A percentile compares a stretch with the other conserved stretches of the same genome.
These are phyloP conservation scores for Rhopalosiphum maidis DNA, from an alignment of 1,140 invertebrate species.

Conservation along the genomic window DNA sequence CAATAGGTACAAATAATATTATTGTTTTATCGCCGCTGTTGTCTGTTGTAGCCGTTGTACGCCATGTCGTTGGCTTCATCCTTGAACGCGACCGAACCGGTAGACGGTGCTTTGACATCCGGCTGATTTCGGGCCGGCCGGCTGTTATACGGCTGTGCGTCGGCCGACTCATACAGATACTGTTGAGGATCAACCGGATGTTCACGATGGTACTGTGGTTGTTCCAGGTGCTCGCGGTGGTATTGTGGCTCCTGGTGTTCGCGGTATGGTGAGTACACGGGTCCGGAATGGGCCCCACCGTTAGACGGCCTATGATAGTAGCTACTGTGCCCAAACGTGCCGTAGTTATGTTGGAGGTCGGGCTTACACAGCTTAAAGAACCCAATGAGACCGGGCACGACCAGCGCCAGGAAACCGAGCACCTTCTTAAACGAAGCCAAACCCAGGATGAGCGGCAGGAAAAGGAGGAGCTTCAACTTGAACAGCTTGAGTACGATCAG, in stretches of 20 bases:
- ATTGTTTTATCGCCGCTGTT: background rate
- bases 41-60: constrained; percentile 61
- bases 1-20: background rate
- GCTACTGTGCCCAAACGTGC: constrained; percentile 65
- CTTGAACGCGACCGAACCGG: constrained; percentile 45
- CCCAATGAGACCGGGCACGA: constrained; percentile 77
- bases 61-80: constrained; percentile 51
- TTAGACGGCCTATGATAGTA: constrained; percentile 61
- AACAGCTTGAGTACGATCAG: constrained; percentile 81
- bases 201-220: constrained; percentile 7
- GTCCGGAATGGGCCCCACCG: background rate
- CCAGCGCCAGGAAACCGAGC: constrained; percentile 76
- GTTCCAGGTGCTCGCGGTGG: constrained; percentile 22
- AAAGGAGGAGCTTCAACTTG: constrained; percentile 80
- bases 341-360: constrained; percentile 63
- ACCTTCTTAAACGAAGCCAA: constrained; percentile 84
- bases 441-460: constrained; percentile 80
- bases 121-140: constrained; percentile 14
- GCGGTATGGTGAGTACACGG: constrained; percentile 62
- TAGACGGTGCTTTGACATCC: background rate
- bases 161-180: constrained; percentile 25
- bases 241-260: constrained; percentile 64
- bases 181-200: constrained; percentile 4
- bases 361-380: constrained; percentile 80
- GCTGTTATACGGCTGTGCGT: constrained; percentile 47